Conservation (phyloP, 1,140 invertebrate species). For the Drosophila littoralis region DNA sequence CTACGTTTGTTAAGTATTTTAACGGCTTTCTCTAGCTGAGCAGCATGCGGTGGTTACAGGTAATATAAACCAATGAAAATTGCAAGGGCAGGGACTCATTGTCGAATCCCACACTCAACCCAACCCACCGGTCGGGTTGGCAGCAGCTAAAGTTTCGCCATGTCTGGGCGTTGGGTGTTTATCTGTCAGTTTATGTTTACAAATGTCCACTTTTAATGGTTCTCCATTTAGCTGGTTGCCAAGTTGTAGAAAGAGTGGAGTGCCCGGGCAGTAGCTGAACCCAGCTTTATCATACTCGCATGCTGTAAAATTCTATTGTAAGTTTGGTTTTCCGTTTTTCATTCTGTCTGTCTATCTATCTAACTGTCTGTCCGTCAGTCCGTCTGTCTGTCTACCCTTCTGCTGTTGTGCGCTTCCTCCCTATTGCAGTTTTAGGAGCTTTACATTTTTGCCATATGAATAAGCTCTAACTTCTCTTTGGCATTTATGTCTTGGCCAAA, state of each 20-base stretch:
- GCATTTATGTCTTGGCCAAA: conserved; percentile 7
- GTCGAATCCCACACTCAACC: conserved; percentile 25
- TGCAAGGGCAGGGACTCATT: conserved; percentile 62
- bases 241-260: not conserved
- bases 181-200: conserved; percentile 82
- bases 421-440: conserved; percentile 23
- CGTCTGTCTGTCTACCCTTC: not conserved
- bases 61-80: conserved; percentile 77
- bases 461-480: not conserved
- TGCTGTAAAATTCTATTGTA: conserved; percentile 48
- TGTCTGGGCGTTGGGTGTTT: conserved; percentile 68
- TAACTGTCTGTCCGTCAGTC: conserved; percentile 11
- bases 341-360: conserved; percentile 16
- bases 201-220: conserved; percentile 80
- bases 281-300: conserved; percentile 50
- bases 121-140: not conserved
- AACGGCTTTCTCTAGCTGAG: conserved; percentile 63
- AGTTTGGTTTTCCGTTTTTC: conserved; percentile 44
- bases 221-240: conserved; percentile 62
- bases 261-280: conserved; percentile 1
- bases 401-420: conserved; percentile 8
- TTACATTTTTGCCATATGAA: conserved; percentile 1
- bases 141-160: conserved; percentile 50
- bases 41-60: conserved; percentile 16
- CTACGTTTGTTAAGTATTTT: conserved; percentile 83